Conservation (phyloP, 2,888 invertebrate species). For the Patella pellucida region DNA sequence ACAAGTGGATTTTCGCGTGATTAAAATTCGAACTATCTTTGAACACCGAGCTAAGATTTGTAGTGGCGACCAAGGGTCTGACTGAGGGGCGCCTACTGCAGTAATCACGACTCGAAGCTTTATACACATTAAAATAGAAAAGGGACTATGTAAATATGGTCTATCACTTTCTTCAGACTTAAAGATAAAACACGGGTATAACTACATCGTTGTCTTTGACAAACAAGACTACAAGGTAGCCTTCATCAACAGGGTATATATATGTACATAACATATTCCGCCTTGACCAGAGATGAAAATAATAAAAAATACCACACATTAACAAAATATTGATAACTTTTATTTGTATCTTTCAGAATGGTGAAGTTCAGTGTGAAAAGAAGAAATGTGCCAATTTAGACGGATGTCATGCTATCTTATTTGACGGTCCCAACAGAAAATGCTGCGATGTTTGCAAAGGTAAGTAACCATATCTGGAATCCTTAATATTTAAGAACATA, state of each 20-base stretch:
- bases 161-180: conserved; percentile 5
- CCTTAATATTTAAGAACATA: too few relatives aligned
- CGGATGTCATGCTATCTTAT: conserved; percentile 84
- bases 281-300: too few relatives aligned
- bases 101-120: not conserved
- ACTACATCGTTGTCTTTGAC: too few relatives aligned
- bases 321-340: conserved; percentile 14
- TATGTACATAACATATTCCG: too few relatives aligned
- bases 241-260: too few relatives aligned
- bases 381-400: conserved; percentile 73
- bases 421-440: conserved; percentile 79
- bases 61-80: not conserved
- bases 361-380: conserved; percentile 57
- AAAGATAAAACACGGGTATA: not conserved
- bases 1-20: conserved; percentile 17
- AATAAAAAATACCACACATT: not conserved
- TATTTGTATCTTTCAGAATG: conserved; percentile 75
- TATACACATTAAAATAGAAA: conserved; percentile 2
- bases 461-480: conserved; percentile 17
- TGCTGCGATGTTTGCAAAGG: conserved; percentile 85
- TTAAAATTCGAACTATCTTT: conserved; percentile 24
- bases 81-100: conserved; percentile 4
- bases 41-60: conserved; percentile 10
- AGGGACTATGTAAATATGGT: conserved; percentile 4
- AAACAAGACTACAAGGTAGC: too few relatives aligned